Conservation (phyloP, 2,888 invertebrate species). For the Drosophila putrida region DNA sequence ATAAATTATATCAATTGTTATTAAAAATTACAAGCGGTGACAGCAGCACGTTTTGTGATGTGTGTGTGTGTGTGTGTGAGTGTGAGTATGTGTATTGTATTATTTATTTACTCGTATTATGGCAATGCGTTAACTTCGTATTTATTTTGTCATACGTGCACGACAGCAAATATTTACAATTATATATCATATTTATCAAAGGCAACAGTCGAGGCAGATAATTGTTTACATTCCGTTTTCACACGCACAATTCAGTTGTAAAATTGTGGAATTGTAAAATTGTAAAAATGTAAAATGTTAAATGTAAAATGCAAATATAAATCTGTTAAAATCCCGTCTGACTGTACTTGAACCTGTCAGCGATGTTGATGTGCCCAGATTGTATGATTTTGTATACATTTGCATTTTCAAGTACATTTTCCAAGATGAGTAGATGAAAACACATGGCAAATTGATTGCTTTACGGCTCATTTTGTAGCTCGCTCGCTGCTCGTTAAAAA, state of each 20-base stretch:
- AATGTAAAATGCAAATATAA: conserved; percentile 61
- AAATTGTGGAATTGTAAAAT: conserved; percentile 37
- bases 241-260: conserved; percentile 32
- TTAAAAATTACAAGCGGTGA: conserved; percentile 72
- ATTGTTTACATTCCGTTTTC: conserved; percentile 56
- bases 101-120: conserved; percentile 53
- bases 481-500: conserved; percentile 65
- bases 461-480: conserved; percentile 78
- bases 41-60: conserved; percentile 60
- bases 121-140: conserved; percentile 40
- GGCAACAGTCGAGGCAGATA: conserved; percentile 44
- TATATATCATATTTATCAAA: conserved; percentile 68
- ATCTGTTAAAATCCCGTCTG: conserved; percentile 27
- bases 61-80: conserved; percentile 13
- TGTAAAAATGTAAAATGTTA: conserved; percentile 43
- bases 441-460: conserved; percentile 80
- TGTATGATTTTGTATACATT: conserved; percentile 63
- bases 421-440: conserved; percentile 48
- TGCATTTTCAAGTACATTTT: conserved; percentile 66
- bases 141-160: conserved; percentile 72
- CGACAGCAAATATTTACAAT: conserved; percentile 62
- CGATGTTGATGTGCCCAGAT: conserved; percentile 39
- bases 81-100: conserved; percentile 26
- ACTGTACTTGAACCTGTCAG: conserved; percentile 29
- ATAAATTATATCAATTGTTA: conserved; percentile 67